phyloP scores from a whole-genome alignment of 2,113 vertebrate genomes.

The Scytalopus superciliaris region DNA sequence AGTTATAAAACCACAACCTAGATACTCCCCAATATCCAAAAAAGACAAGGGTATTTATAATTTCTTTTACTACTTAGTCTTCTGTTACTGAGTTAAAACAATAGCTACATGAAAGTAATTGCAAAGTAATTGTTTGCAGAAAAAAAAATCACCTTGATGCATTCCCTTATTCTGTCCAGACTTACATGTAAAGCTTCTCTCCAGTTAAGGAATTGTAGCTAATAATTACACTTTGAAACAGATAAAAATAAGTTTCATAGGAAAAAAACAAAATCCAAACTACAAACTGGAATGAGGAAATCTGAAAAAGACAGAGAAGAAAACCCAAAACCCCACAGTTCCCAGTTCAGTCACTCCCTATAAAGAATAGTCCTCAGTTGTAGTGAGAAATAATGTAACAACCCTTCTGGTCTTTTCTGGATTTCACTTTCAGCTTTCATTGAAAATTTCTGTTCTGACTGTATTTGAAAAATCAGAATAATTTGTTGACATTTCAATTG shows the following conservation, averaged over 20 bases:
- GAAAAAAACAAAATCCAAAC: background rate
- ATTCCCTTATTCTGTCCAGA: background rate
- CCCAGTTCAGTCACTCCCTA: background rate
- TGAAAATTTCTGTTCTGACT: background rate
- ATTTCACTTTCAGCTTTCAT: background rate
- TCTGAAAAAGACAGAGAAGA: background rate
- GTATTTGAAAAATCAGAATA: background rate
- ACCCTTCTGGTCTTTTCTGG: background rate
- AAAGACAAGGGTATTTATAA: background rate
- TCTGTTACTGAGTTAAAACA: background rate
- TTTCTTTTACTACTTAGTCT: background rate
- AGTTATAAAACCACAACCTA: background rate
- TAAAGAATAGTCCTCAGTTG: background rate
- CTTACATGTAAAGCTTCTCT: background rate
- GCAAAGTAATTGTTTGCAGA: background rate
- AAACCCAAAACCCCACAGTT: background rate
- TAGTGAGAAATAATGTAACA: background rate
- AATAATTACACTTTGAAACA: background rate
- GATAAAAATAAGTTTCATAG: background rate
- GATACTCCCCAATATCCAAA: background rate
- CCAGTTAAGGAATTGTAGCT: background rate
- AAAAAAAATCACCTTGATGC: background rate
- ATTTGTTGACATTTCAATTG: background rate
- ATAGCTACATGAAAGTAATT: background rate
- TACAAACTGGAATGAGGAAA: background rate